A percentile compares a stretch with the other conserved stretches of the same genome.
These are phyloP conservation scores for Urechis unicinctus DNA, from an alignment of 2,888 invertebrate genomes.

Conservation along the genomic window DNA sequence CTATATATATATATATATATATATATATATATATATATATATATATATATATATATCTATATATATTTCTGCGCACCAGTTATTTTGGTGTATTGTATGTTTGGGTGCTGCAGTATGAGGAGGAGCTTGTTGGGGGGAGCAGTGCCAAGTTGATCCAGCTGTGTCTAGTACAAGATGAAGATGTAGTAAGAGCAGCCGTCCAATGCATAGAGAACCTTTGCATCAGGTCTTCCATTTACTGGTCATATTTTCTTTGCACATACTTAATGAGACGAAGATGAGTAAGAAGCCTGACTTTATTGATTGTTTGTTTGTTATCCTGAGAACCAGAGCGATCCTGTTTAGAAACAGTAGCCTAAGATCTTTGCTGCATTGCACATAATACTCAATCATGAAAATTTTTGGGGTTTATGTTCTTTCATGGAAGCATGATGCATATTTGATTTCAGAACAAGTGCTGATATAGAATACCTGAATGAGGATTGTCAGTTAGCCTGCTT, in stretches of 20 bases:
- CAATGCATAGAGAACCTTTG: conserved; percentile 38
- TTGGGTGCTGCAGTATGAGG: conserved; percentile 32
- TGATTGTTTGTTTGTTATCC: background rate
- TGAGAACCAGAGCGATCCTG: background rate
- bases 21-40: conserved; percentile 1
- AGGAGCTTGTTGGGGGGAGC: conserved; percentile 31
- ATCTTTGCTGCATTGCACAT: too few relatives aligned
- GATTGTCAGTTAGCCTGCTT: conserved; percentile 24
- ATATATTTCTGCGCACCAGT: background rate
- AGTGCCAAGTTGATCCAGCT: conserved; percentile 34
- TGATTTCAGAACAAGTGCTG: conserved; percentile 11
- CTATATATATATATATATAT: too few relatives aligned
- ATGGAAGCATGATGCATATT: background rate
- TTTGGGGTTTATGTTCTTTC: background rate
- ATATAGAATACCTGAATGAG: conserved; percentile 23
- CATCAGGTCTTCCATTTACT: conserved; percentile 25
- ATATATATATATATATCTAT: too few relatives aligned
- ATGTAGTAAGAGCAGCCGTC: conserved; percentile 31
- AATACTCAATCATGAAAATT: too few relatives aligned
- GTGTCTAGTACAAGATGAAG: conserved; percentile 27
- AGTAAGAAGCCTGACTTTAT: too few relatives aligned
- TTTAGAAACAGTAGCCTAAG: conserved; percentile 1
- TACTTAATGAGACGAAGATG: background rate
- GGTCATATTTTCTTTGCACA: background rate
- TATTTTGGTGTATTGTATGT: too few relatives aligned